A percentile compares a stretch with the other conserved stretches of the same genome.
Evolutionary conservation across 2,888 invertebrate genomes (phyloP).

Genomic region (Resseliella maxima): DNA sequence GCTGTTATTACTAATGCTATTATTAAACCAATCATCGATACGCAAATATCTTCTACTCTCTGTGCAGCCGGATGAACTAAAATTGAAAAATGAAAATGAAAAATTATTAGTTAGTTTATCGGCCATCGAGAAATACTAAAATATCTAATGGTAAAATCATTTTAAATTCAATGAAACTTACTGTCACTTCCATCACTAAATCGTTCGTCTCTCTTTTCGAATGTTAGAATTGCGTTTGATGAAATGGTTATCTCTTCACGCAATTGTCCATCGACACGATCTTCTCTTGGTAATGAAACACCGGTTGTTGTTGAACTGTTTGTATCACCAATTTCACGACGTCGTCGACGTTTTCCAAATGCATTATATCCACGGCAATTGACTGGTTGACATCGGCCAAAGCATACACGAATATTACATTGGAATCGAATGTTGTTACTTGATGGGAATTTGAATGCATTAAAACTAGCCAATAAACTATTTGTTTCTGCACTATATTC

Average conservation of each 20-base stretch:
- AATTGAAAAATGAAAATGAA: slow-evolving; percentile 36
- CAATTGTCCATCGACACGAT: slow-evolving; percentile 79
- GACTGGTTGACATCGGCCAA: slow-evolving; percentile 94
- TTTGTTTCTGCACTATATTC: slow-evolving; percentile 87
- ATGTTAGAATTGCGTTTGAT: slow-evolving; percentile 90
- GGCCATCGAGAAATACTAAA: neutral
- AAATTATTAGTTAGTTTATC: too few relatives aligned
- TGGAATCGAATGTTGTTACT: slow-evolving; percentile 95
- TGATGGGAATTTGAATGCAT: slow-evolving; percentile 94
- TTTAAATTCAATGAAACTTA: slow-evolving; percentile 63
- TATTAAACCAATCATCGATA: slow-evolving; percentile 92
- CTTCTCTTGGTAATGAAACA: slow-evolving; percentile 72
- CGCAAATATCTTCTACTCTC: slow-evolving; percentile 86
- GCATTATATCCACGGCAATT: slow-evolving; percentile 93
- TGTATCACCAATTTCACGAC: slow-evolving; percentile 69
- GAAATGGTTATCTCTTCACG: slow-evolving; percentile 93
- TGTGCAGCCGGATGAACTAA: slow-evolving; percentile 68
- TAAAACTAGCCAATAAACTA: slow-evolving; percentile 87
- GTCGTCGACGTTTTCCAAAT: slow-evolving; percentile 83
- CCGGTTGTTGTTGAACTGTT: slow-evolving; percentile 61
- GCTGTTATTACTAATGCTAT: slow-evolving; percentile 93
- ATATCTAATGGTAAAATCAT: neutral
- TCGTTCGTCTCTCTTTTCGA: slow-evolving; percentile 86
- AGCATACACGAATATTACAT: slow-evolving; percentile 94
- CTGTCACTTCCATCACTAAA: slow-evolving; percentile 83